phyloP scores from a whole-genome alignment of 2,113 vertebrate genomes.

The Mus spicilegus region DNA sequence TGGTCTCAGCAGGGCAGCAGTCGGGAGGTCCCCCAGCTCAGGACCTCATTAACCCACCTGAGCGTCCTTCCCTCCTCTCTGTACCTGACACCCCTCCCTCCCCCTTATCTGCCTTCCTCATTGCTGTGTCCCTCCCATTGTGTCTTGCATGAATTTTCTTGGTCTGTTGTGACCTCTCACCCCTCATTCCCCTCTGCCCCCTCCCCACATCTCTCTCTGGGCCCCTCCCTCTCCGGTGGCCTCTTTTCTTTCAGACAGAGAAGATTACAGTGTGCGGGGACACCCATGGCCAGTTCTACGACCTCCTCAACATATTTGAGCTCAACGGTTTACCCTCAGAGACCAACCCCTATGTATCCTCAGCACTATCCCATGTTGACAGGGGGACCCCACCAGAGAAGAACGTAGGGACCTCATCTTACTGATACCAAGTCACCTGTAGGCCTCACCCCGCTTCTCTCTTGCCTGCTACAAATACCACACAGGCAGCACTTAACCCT shows the following conservation, averaged over 20 bases:
- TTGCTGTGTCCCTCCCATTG: neutral
- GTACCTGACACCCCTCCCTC: neutral
- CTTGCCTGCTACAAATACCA: fast-evolving
- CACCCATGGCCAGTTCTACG: slow-evolving; percentile 96
- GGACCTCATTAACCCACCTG: slow-evolving; percentile 42
- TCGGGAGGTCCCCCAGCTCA: neutral
- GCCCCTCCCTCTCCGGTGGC: slow-evolving; percentile 75
- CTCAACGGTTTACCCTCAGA: slow-evolving; percentile 95
- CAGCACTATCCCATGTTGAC: fast-evolving
- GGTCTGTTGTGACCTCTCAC: slow-evolving; percentile 56
- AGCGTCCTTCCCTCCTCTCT: neutral
- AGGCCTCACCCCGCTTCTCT: neutral
- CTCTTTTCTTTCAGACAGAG: slow-evolving; percentile 90
- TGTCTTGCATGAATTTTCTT: slow-evolving; percentile 33
- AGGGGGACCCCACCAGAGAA: neutral
- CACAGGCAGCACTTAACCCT: fast-evolving
- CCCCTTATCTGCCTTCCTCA: neutral
- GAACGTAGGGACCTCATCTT: neutral
- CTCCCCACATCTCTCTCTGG: slow-evolving; percentile 75
- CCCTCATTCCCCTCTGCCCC: slow-evolving; percentile 27
- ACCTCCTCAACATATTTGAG: slow-evolving; percentile 96
- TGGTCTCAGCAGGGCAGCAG: neutral
- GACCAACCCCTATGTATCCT: slow-evolving; percentile 95
- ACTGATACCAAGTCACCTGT: neutral
- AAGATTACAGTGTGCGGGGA: slow-evolving; percentile 97